Evolutionary conservation across 2,113 vertebrate species (phyloP).

Genomic region (Hippocampus comes): DNA sequence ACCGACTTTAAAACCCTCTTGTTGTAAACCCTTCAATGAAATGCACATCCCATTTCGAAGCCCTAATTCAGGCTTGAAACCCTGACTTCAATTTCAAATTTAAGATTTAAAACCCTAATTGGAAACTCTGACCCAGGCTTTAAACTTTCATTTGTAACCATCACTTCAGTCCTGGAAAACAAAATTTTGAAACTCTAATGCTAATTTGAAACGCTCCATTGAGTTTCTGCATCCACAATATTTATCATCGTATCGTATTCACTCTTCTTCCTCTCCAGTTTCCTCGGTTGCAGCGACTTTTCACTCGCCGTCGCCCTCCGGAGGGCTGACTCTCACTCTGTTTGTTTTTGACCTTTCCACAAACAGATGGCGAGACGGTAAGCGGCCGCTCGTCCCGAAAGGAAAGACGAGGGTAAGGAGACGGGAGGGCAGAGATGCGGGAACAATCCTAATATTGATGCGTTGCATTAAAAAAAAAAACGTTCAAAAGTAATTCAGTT

Average conservation of each 20-base stretch:
- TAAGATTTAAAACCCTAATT: too few species aligned
- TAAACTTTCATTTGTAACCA: too few species aligned
- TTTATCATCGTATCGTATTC: neutral
- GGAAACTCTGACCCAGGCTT: too few species aligned
- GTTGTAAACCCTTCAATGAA: too few species aligned
- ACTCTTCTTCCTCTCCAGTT: neutral
- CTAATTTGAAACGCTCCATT: neutral
- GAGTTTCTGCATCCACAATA: neutral
- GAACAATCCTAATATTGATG: neutral
- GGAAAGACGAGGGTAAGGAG: neutral
- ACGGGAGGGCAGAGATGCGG: neutral
- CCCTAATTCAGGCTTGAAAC: too few species aligned
- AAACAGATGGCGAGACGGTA: conserved; percentile 2
- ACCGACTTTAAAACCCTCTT: too few species aligned
- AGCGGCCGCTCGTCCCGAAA: neutral
- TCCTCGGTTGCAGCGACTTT: neutral
- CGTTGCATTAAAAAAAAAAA: neutral
- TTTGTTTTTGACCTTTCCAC: neutral
- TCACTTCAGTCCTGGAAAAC: too few species aligned
- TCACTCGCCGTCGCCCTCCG: neutral
- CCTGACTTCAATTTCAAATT: too few species aligned
- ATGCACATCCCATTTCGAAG: too few species aligned
- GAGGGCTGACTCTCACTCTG: conserved; percentile 3
- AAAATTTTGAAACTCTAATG: too few species aligned
- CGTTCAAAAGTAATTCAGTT: neutral